Evolutionary conservation across 2,797 vertebrate species (phyloP), one percentile per base, ranked within the genome.

Genomic region (Enteromius paludinosus): DNA sequence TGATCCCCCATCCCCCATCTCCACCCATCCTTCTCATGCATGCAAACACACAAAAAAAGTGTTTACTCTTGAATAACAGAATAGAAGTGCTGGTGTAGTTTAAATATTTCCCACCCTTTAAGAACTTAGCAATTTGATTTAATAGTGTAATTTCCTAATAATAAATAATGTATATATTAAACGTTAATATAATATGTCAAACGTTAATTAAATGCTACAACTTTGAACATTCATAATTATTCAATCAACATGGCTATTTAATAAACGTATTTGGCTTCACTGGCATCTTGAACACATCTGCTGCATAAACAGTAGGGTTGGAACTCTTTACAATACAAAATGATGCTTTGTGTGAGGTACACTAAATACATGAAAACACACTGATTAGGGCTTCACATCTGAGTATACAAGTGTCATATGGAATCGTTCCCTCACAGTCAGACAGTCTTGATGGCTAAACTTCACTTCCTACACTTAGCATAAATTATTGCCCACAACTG

Each of bases 221-320:
- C 88, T 90, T 72, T 86, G 84, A 72, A n/a, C n/a, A n/a, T n/a
- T n/a, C n/a, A n/a, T n/a, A n/a, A n/a, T n/a, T n/a, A 86, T 43
- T 78, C 38, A 83, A 86, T 85, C 23, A 86, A 83, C 56, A 76
- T 72, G 65, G 18, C 52, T 80, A 72, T 74, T 30, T 75, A 54
- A 56, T 74, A 20, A 9, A 75, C 0, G 1, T 64, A 30, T 77
- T 72, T 28, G 17, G 33, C 18, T 41, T 35, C 6, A 61, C 52
- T 65, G 35, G 5, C 52, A 77, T 49, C 75, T 88, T 84, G 82
- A 79, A 84, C 78, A 68, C 78, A 87, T 89, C 65, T 90, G 79
- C 69, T 83, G 30, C 47, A 74, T 30, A 78, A 59, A 47, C 25
- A 35, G 30, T 38, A 35, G 30, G 18, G 38, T 41, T 65, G 33